Evolutionary conservation across 2,113 vertebrate species (phyloP).

Genomic region (Ploceus nigricollis): DNA sequence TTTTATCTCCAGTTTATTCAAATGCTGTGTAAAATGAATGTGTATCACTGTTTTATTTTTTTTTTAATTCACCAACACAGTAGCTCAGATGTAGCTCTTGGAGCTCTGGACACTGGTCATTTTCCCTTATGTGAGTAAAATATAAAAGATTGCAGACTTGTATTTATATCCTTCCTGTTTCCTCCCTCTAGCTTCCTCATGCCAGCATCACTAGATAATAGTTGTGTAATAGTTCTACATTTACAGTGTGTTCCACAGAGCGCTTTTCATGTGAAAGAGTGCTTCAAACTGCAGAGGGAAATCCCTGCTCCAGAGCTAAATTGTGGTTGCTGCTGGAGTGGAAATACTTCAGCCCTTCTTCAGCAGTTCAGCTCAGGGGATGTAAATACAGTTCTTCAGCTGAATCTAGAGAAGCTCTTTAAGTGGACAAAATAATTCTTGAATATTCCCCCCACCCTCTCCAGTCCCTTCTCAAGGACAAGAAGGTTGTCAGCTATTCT

Average conservation of each 20-base stretch:
- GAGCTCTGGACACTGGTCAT: not conserved
- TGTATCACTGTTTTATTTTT: not conserved
- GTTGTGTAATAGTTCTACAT: constrained; percentile 57
- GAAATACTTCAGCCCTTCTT: not conserved
- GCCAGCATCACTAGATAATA: constrained; percentile 57
- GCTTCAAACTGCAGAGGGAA: constrained; percentile 20
- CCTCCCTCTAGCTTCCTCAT: constrained; percentile 48
- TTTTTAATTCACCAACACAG: not conserved
- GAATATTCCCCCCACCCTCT: not conserved
- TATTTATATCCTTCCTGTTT: constrained; percentile 57
- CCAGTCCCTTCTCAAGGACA: not conserved
- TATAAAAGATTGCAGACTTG: not conserved
- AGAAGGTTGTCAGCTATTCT: not conserved
- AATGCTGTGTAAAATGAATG: not conserved
- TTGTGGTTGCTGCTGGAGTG: not conserved
- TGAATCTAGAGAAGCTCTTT: not conserved
- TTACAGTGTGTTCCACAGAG: not conserved
- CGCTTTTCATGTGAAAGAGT: not conserved
- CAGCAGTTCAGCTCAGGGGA: not conserved
- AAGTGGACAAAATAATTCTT: not conserved
- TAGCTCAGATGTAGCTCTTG: not conserved
- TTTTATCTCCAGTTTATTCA: not conserved
- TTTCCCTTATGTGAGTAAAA: constrained; percentile 13
- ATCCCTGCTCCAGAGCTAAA: constrained; percentile 6
- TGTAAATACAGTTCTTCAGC: not conserved